A percentile compares a stretch with the other conserved stretches of the same genome.
phyloP scores from a whole-genome alignment of 2,888 invertebrate genomes.

The Epinotia bilunana region DNA sequence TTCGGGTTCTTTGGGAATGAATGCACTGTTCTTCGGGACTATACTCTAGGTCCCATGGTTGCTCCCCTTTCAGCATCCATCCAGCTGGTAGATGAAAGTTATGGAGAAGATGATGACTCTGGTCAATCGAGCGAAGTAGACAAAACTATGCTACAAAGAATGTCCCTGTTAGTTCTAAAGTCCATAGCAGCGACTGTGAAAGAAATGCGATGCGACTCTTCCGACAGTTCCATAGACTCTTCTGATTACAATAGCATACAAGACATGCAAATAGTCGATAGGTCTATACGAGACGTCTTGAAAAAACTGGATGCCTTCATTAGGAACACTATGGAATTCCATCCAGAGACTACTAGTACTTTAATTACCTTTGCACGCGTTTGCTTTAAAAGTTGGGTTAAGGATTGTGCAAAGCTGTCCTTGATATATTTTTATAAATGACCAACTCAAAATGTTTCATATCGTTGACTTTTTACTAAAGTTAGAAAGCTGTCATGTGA shows the following conservation, averaged over 20 bases:
- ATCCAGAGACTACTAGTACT: constrained; percentile 87
- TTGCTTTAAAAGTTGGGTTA: too few relatives aligned
- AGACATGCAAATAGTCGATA: constrained; percentile 94
- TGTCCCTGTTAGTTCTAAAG: constrained; percentile 93
- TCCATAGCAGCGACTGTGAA: constrained; percentile 95
- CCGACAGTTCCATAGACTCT: constrained; percentile 93
- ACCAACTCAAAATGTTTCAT: too few relatives aligned
- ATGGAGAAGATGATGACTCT: constrained; percentile 74
- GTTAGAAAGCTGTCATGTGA: too few relatives aligned
- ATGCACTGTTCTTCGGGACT: constrained; percentile 70
- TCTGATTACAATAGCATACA: constrained; percentile 94
- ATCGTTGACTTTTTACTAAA: too few relatives aligned
- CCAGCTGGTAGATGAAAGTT: constrained; percentile 77
- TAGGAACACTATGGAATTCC: constrained; percentile 91
- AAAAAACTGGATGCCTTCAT: constrained; percentile 93
- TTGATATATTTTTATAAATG: too few relatives aligned
- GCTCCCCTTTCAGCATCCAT: constrained; percentile 70
- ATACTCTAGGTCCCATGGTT: constrained; percentile 70
- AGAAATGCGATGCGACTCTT: constrained; percentile 94
- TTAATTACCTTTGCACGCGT: too few relatives aligned
- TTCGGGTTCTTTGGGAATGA: constrained; percentile 79
- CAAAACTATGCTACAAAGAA: constrained; percentile 92
- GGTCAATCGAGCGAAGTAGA: constrained; percentile 85
- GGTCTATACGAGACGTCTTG: constrained; percentile 92
- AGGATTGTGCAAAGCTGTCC: too few relatives aligned